Base-by-base conservation (phyloP, 2,797 vertebrate genomes). In the Sciurus carolinensis region DNA sequence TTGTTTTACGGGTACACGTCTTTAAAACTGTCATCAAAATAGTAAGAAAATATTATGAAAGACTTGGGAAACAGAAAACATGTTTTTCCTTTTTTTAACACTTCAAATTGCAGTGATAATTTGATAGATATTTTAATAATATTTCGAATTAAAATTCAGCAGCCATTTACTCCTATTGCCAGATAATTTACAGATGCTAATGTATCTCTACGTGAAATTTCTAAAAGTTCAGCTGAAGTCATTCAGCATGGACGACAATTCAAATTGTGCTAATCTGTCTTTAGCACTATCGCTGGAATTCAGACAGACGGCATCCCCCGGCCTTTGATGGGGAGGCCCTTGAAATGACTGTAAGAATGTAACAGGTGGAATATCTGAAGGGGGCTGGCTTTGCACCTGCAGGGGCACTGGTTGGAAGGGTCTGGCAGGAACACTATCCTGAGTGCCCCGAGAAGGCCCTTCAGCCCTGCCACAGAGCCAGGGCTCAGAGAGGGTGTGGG, bases 141-240 rank as follows among this genome's bases (percentile, higher is more conserved):
- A 72, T 71, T 95, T 81, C 83, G 79, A 92, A 91, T 72, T 91
- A 93, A 92, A 95, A 96, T 71, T 91, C 87, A 93, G 84, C 69
- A 73, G 30, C 30, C 73, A 87, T 83, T 96, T 84, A 18, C 62
- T 96, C 79, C 47, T 71, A 30, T 64, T 69, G n/a, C 67, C 91
- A 95, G 93, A 77, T 66, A 82, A 93, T 91, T 93, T 96, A 76
- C 15, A 96, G 90, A 94, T 67, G 67, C 42, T 95, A 73, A 62
- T 59, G 42, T 85, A 62, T 62, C 80, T 86, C 83, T 3, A 66
- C 2, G 4, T 83, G 92, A 95, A 85, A 64, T 66, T 87, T 87
- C 84, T 92, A 18, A n/a, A 87, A 90, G 95, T 73, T 91, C 90
- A 84, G 30, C 20, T 14, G 33, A 85, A 93, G 90, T 80, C 59